Percentiles rank a stretch among this genome's conserved stretches.
phyloP scores from a whole-genome alignment of 1,140 invertebrate genomes.

The Sweltsa coloradensis region DNA sequence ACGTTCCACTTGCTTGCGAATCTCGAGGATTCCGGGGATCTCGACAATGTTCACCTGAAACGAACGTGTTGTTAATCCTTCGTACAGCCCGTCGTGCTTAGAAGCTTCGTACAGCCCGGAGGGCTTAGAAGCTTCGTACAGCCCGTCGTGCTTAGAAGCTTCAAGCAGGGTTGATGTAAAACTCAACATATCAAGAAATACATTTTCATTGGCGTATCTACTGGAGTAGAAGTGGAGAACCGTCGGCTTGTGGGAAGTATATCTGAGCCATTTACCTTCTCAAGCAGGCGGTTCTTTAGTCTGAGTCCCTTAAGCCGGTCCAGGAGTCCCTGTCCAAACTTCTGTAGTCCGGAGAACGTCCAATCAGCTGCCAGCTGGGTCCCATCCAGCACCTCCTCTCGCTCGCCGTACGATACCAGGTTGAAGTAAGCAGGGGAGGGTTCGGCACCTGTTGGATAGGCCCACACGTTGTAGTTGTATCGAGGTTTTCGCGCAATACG shows the following conservation, averaged over 20 bases:
- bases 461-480: not conserved
- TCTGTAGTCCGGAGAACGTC: slow-evolving; percentile 86
- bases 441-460: slow-evolving; percentile 82
- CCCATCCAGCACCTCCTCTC: slow-evolving; percentile 73
- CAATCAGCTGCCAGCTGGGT: slow-evolving; percentile 86
- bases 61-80: too few species aligned
- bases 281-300: slow-evolving; percentile 69
- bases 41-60: slow-evolving; percentile 86
- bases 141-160: not conserved
- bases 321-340: slow-evolving; percentile 86
- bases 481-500: not conserved
- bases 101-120: not conserved
- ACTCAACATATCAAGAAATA: too few species aligned
- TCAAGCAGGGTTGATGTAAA: not conserved
- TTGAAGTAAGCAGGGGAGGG: slow-evolving; percentile 90
- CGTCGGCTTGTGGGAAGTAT: too few species aligned
- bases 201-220: too few species aligned
- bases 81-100: not conserved
- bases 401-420: slow-evolving; percentile 77
- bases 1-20: slow-evolving; percentile 82
- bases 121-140: not conserved
- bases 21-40: slow-evolving; percentile 90
- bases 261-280: too few species aligned
- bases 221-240: too few species aligned
- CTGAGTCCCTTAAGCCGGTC: slow-evolving; percentile 74